Evolutionary conservation across 2,113 vertebrate genomes (phyloP).

Genomic region (Psophia crepitans): DNA sequence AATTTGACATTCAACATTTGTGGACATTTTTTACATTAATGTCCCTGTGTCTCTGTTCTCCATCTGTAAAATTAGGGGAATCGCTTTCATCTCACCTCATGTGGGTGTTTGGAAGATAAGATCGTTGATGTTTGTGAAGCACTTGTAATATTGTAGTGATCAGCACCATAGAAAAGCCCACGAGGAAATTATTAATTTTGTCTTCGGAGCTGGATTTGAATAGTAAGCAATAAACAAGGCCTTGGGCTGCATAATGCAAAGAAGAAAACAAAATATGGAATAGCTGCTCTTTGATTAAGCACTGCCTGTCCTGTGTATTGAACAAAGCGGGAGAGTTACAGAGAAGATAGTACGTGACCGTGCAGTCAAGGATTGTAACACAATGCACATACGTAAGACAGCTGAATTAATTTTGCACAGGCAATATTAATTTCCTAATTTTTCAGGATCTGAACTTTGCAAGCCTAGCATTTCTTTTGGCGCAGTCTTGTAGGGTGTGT

Average conservation of each 20-base stretch:
- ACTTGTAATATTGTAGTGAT: conserved; percentile 43
- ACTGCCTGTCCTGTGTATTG: neutral
- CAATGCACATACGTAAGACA: neutral
- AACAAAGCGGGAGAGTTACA: neutral
- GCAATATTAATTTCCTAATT: neutral
- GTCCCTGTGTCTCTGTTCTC: neutral
- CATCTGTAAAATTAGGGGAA: conserved; percentile 23
- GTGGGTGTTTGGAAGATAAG: conserved; percentile 37
- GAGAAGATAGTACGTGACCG: neutral
- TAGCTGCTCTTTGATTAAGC: conserved; percentile 33
- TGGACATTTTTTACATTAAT: conserved; percentile 1
- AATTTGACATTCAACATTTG: conserved; percentile 29
- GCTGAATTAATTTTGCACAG: neutral
- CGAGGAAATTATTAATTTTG: conserved; percentile 66
- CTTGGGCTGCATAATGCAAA: neutral
- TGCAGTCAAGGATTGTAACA: neutral
- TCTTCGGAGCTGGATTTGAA: conserved; percentile 44
- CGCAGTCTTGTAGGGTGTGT: neutral
- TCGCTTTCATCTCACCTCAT: conserved; percentile 26
- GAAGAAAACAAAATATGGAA: conserved; percentile 23
- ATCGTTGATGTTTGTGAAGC: conserved; percentile 38
- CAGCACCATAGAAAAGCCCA: conserved; percentile 46
- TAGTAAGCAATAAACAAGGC: conserved; percentile 57
- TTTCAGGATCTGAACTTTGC: neutral
- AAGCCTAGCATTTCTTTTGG: neutral